phyloP scores from a whole-genome alignment of 2,113 vertebrate species.

The Eulemur rufifrons region DNA sequence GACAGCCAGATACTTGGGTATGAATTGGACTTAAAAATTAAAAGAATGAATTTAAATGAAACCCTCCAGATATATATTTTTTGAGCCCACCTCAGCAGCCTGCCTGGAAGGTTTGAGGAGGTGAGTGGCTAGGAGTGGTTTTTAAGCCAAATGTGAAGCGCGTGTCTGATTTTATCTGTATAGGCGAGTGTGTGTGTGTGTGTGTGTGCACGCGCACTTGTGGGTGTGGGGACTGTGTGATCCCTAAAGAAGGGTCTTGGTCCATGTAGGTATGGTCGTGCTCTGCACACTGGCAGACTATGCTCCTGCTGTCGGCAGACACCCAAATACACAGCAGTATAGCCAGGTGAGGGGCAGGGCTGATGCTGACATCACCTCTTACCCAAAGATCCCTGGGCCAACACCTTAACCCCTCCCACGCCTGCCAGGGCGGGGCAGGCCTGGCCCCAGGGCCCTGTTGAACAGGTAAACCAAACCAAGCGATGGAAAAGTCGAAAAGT shows the following conservation, averaged over 20 bases:
- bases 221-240: background rate
- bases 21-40: background rate
- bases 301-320: background rate
- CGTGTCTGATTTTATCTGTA: background rate
- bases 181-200: background rate
- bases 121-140: background rate
- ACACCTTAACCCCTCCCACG: slow-evolving; percentile 52
- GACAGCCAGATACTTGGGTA: background rate
- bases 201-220: background rate
- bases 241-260: background rate
- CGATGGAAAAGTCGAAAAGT: background rate
- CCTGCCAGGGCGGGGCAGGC: slow-evolving; percentile 40
- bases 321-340: background rate
- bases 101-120: background rate
- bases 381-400: slow-evolving; percentile 49
- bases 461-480: background rate
- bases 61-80: background rate
- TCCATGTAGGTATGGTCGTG: background rate
- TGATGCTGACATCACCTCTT: slow-evolving; percentile 62
- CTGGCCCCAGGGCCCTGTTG: slow-evolving; percentile 33
- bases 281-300: background rate
- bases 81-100: too few relatives aligned
- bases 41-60: background rate
- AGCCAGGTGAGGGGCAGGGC: slow-evolving; percentile 61
- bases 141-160: background rate